Percentiles rank a stretch among this genome's conserved stretches.
phyloP scores from a whole-genome alignment of 2,113 vertebrate species.

The Pseudorhombus dupliciocellatus region DNA sequence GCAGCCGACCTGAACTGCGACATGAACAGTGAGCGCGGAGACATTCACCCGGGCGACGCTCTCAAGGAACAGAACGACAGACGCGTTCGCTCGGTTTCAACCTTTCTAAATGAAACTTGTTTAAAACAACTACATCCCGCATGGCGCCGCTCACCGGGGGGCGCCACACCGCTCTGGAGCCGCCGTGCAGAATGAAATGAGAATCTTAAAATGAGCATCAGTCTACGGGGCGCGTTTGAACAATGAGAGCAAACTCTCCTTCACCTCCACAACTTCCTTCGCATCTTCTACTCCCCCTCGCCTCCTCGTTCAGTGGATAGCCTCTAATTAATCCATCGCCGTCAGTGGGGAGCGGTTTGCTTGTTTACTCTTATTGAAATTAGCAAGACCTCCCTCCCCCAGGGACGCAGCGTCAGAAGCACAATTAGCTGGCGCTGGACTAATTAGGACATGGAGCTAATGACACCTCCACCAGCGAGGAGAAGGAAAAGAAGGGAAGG shows the following conservation, averaged over 20 bases:
- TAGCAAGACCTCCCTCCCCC: constrained; percentile 73
- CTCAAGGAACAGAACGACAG: constrained; percentile 30
- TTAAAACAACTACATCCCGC: constrained; percentile 24
- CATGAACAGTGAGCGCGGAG: too few species aligned
- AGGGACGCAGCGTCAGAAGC: constrained; percentile 71
- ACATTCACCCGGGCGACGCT: not conserved
- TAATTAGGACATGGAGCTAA: constrained; percentile 78
- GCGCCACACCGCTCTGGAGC: constrained; percentile 9
- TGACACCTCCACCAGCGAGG: constrained; percentile 52
- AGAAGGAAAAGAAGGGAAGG: not conserved
- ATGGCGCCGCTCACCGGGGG: not conserved
- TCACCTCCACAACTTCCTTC: constrained; percentile 29
- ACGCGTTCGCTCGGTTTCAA: constrained; percentile 41
- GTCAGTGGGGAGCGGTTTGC: constrained; percentile 74
- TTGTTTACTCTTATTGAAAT: constrained; percentile 85
- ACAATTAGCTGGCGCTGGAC: constrained; percentile 77
- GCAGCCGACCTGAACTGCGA: constrained; percentile 18
- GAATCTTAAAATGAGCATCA: constrained; percentile 44
- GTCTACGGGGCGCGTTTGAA: not conserved
- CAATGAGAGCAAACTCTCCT: constrained; percentile 35
- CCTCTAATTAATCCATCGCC: constrained; percentile 78
- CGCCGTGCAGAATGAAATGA: constrained; percentile 35
- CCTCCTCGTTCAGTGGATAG: constrained; percentile 43
- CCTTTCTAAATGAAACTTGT: constrained; percentile 47
- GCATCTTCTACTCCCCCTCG: not conserved